These are phyloP conservation scores for Phaedon cochleariae DNA, from an alignment of 2,888 invertebrate species.

Conservation along the genomic window DNA sequence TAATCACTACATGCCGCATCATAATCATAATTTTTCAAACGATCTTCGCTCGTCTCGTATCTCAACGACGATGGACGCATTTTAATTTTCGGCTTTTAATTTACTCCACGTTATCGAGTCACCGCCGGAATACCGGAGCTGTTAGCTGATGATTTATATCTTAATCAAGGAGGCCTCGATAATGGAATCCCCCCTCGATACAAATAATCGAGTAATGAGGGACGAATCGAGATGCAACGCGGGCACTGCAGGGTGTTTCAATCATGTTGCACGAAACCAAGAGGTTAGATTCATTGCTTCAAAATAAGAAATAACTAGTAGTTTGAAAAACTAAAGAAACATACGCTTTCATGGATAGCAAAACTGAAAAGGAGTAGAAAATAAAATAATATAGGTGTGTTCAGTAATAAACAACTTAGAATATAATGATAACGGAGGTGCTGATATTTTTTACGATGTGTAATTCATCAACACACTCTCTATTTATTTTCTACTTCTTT, in stretches of 20 bases:
- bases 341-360: too few species aligned
- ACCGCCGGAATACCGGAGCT: conserved; percentile 51
- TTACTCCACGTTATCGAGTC: conserved; percentile 41
- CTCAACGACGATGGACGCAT: conserved; percentile 3
- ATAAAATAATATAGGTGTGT: too few species aligned
- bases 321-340: too few species aligned
- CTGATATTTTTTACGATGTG: too few species aligned
- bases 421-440: too few species aligned
- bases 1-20: neutral
- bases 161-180: conserved; percentile 53
- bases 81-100: conserved; percentile 43
- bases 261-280: too few species aligned
- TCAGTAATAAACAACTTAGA: too few species aligned
- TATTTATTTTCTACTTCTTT: too few species aligned
- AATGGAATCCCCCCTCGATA: conserved; percentile 51
- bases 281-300: too few species aligned
- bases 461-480: too few species aligned
- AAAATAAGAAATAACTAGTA: too few species aligned
- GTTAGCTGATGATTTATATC: conserved; percentile 58
- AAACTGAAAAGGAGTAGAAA: too few species aligned
- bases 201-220: conserved; percentile 54
- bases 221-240: conserved; percentile 48
- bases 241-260: neutral
- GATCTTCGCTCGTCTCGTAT: neutral
- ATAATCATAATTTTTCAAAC: neutral